Conservation (phyloP, 2,888 invertebrate genomes). For the Enchytraeus crypticus region DNA sequence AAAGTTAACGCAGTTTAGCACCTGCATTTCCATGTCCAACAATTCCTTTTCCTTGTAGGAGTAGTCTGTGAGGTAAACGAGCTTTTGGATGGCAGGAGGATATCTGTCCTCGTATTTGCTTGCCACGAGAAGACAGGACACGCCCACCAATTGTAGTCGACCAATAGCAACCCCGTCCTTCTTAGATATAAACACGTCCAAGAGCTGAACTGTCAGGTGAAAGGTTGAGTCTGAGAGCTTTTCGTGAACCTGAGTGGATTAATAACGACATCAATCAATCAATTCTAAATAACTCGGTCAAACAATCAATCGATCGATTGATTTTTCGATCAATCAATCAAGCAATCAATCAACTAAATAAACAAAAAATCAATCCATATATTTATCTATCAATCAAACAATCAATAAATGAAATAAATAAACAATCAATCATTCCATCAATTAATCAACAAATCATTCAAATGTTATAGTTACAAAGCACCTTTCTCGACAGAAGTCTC, state of each 20-base stretch:
- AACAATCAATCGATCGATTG: background rate
- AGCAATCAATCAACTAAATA: too few species aligned
- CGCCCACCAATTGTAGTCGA: slow-evolving; percentile 1
- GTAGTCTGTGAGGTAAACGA: background rate
- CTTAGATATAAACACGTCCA: slow-evolving; percentile 1
- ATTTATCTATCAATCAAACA: too few species aligned
- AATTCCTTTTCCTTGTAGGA: background rate
- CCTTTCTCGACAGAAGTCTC: too few species aligned
- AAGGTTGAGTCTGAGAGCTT: background rate
- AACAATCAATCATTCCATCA: too few species aligned
- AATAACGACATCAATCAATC: background rate
- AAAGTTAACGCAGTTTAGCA: background rate
- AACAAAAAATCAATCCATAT: too few species aligned
- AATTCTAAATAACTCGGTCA: background rate
- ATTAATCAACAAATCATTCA: too few species aligned
- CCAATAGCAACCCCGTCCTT: background rate
- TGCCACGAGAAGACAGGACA: slow-evolving; percentile 3
- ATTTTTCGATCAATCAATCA: too few species aligned
- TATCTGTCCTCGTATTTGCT: slow-evolving; percentile 9
- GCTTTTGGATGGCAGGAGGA: background rate
- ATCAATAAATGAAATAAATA: too few species aligned
- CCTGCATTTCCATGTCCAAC: background rate
- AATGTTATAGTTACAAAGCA: too few species aligned
- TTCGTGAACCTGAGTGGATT: background rate
- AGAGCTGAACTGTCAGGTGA: background rate